Conservation (phyloP, 2,888 invertebrate species). For the Crematogaster levior region DNA sequence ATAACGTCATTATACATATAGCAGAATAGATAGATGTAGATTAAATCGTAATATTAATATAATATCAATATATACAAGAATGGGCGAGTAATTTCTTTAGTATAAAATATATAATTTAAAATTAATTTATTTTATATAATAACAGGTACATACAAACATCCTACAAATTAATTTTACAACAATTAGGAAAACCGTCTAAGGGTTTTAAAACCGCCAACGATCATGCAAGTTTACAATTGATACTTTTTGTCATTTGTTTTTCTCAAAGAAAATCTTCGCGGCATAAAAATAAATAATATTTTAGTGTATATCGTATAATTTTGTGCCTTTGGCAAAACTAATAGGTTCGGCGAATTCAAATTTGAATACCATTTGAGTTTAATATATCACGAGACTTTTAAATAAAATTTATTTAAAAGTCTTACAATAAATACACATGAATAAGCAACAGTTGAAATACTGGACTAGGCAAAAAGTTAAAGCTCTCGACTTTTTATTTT, state of each 20-base stretch:
- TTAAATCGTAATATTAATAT: background rate
- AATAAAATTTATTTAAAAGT: background rate
- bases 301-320: background rate
- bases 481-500: background rate
- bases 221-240: background rate
- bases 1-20: background rate
- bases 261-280: background rate
- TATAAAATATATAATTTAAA: background rate
- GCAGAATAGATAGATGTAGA: background rate
- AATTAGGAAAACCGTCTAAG: background rate
- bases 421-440: background rate
- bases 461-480: background rate
- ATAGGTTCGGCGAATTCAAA: background rate
- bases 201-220: background rate
- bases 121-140: background rate
- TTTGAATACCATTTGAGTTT: background rate
- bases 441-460: background rate
- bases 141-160: background rate
- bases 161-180: background rate
- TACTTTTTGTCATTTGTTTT: background rate
- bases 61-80: background rate
- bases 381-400: background rate
- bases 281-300: background rate
- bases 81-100: background rate
- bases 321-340: background rate